phyloP scores from a whole-genome alignment of 92 coral and sea anemone species.

The Zoanthus sociatus region DNA sequence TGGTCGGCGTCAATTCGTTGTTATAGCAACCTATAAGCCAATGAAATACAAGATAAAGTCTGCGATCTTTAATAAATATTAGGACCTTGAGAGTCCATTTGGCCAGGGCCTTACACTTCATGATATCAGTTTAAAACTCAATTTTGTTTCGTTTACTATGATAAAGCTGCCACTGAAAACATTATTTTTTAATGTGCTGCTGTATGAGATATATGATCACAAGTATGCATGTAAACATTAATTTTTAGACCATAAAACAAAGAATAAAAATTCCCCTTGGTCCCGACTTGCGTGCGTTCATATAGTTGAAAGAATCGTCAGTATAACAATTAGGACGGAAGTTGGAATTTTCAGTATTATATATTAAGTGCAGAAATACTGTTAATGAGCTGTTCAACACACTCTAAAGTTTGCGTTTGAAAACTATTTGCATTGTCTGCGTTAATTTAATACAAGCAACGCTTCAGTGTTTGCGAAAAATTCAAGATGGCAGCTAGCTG shows the following conservation, averaged over 20 bases:
- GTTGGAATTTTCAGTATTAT: neutral
- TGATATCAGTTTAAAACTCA: neutral
- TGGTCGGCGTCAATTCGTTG: too few relatives aligned
- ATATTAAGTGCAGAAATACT: too few relatives aligned
- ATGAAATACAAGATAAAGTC: too few relatives aligned
- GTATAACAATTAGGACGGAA: neutral
- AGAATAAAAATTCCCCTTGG: neutral
- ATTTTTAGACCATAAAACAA: neutral
- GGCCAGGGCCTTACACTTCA: neutral
- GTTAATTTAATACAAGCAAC: too few relatives aligned
- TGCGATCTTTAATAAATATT: too few relatives aligned
- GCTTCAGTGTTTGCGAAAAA: too few relatives aligned
- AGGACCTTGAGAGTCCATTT: too few relatives aligned
- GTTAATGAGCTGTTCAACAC: too few relatives aligned
- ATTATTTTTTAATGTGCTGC: neutral
- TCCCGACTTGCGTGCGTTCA: neutral
- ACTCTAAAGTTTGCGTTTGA: too few relatives aligned
- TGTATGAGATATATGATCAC: neutral
- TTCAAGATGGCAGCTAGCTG: too few relatives aligned
- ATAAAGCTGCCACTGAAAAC: neutral
- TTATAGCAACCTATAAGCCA: too few relatives aligned
- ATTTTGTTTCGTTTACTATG: neutral
- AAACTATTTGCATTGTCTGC: too few relatives aligned
- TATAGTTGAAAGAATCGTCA: neutral
- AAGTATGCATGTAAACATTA: neutral